Evolutionary conservation across 2,113 vertebrate species (phyloP).

Genomic region (Aldabrachelys gigantea): DNA sequence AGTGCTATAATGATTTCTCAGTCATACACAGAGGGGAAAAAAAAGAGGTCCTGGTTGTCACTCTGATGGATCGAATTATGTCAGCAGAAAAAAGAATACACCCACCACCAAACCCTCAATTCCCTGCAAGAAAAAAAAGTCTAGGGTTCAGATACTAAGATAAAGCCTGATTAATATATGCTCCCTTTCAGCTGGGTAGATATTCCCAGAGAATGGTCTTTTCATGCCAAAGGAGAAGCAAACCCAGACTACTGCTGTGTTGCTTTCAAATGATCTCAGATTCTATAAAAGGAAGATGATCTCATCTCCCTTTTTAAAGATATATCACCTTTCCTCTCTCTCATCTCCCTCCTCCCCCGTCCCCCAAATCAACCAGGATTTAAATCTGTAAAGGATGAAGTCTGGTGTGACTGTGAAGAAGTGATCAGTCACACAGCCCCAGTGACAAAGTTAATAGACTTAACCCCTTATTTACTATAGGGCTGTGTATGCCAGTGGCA

Average conservation of each 20-base stretch:
- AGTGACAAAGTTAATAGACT: neutral
- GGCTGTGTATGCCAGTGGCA: neutral
- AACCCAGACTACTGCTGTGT: constrained; percentile 49
- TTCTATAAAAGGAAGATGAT: constrained; percentile 69
- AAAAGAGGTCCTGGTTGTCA: neutral
- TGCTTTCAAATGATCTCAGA: constrained; percentile 55
- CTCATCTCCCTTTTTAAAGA: constrained; percentile 63
- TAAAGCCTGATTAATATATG: neutral
- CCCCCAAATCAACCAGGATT: neutral
- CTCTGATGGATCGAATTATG: constrained; percentile 2
- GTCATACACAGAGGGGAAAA: neutral
- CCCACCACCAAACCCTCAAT: neutral
- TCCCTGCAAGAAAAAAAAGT: neutral
- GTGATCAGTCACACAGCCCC: neutral
- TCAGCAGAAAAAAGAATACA: neutral
- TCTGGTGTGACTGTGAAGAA: neutral
- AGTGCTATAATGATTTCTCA: neutral
- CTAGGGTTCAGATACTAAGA: neutral
- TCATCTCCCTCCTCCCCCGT: too few relatives aligned
- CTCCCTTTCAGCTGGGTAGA: constrained; percentile 23
- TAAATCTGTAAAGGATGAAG: constrained; percentile 26
- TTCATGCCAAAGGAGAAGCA: constrained; percentile 6
- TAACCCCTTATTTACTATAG: constrained; percentile 22
- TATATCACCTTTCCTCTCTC: constrained; percentile 5
- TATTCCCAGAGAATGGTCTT: constrained; percentile 35